Evolutionary conservation across 2,888 invertebrate genomes (phyloP).

Genomic region (Diaperis boleti): DNA sequence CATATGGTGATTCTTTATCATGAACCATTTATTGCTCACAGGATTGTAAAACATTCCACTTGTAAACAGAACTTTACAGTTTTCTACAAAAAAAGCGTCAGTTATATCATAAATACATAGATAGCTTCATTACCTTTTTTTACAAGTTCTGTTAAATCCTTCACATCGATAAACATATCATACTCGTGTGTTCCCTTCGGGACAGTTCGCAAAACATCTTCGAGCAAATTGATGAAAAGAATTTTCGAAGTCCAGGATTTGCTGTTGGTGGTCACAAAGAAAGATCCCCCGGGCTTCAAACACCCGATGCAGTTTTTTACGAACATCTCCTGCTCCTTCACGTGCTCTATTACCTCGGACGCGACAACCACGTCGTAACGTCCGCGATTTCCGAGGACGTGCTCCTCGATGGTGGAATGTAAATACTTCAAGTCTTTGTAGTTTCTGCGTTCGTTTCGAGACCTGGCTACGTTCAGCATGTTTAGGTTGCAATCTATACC

Average conservation of each 20-base stretch:
- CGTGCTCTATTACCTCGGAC: constrained; percentile 93
- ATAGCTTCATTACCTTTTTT: constrained; percentile 78
- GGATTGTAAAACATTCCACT: too few relatives aligned
- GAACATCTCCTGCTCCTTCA: constrained; percentile 79
- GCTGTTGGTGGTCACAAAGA: constrained; percentile 78
- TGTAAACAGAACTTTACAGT: too few relatives aligned
- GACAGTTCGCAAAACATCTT: constrained; percentile 69
- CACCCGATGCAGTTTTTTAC: constrained; percentile 73
- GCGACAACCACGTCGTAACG: constrained; percentile 86
- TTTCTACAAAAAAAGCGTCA: too few relatives aligned
- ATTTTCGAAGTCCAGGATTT: constrained; percentile 75
- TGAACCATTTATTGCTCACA: too few relatives aligned
- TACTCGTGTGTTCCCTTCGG: constrained; percentile 93
- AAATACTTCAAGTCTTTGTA: neutral
- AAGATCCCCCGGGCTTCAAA: constrained; percentile 73
- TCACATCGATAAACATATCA: constrained; percentile 87
- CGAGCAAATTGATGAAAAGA: constrained; percentile 49
- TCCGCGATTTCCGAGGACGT: constrained; percentile 50
- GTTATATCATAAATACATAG: too few relatives aligned
- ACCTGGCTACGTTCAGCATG: constrained; percentile 76
- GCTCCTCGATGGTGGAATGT: neutral
- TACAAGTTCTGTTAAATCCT: constrained; percentile 78
- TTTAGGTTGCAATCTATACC: constrained; percentile 85
- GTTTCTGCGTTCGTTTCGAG: constrained; percentile 68
- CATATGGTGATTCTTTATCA: too few relatives aligned